phyloP scores from a whole-genome alignment of 2,888 invertebrate species.

The Ophonus ardosiacus region DNA sequence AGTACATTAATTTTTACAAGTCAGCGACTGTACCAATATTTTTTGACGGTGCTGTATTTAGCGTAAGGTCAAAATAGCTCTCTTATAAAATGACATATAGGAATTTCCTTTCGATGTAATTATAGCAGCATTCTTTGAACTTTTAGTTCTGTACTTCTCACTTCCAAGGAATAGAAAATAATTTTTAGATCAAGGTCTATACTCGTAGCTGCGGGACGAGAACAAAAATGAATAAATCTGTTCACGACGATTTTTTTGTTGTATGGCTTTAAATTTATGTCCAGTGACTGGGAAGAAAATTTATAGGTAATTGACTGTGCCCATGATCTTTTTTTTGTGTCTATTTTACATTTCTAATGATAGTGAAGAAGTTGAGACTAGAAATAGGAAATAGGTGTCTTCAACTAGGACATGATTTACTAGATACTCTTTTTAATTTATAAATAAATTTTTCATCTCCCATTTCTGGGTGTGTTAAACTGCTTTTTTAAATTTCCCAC shows the following conservation, averaged over 20 bases:
- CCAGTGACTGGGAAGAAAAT: background rate
- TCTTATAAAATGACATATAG: slow-evolving; percentile 32
- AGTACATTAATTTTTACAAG: no score
- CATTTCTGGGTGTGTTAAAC: no score
- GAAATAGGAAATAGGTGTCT: background rate
- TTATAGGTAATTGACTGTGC: background rate
- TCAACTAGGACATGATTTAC: no score
- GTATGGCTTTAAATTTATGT: background rate
- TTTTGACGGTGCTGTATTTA: no score
- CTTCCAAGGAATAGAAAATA: slow-evolving; percentile 3
- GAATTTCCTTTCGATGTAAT: slow-evolving; percentile 27
- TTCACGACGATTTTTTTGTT: background rate
- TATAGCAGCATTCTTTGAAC: slow-evolving; percentile 26
- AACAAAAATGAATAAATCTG: slow-evolving; percentile 1
- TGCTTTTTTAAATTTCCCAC: no score
- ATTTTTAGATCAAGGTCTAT: slow-evolving; percentile 36
- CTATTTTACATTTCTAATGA: background rate
- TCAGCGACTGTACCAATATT: no score
- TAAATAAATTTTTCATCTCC: no score
- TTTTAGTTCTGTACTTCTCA: background rate
- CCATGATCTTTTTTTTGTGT: background rate
- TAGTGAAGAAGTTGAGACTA: background rate
- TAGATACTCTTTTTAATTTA: no score
- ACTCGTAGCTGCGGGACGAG: background rate
- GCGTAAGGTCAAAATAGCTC: background rate